Base-by-base conservation (phyloP, 2,797 vertebrate genomes). In the Cryptoprocta ferox region DNA sequence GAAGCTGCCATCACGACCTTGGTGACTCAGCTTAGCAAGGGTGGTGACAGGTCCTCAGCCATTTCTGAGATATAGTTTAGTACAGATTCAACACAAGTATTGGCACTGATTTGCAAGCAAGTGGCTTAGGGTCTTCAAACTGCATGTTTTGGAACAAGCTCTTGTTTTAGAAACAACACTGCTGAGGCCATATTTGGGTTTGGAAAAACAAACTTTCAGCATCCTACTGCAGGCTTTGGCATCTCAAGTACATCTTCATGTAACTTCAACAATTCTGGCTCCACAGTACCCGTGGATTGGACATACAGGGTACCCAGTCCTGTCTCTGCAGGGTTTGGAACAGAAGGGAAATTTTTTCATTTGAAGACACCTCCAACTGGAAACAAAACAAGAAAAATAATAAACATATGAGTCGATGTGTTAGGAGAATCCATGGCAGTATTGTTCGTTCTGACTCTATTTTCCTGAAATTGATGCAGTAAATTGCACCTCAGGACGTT, bases 141-240 rank as follows among this genome's bases (percentile, higher is more conserved):
- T 98, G 99, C 99, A 99, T 98, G 98, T 98, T 99, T 99, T 99
- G 99, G 99, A 99, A 99, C 98, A 98, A 99, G 99, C 97, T 99
- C 99, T 98, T 99, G 99, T 98, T 99, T 99, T 99, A 99, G 99
- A 99, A 99, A 99, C 97, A 98, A 97, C 18, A 56, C 53, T 56
- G 18, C 53, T 18, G 2, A 99, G 98, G 99, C 99, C 91, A 99
- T 99, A 75, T 99, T 99, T 98, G 99, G 98, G 98, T 99, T 99
- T 99, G 99, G 99, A 98, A 98, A 99, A 88, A 98, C 99, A 98
- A 99, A 98, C 99, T 99, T 97, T 99, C 99, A 97, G 99, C 99
- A 99, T 99, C 99, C 99, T 97, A 99, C 99, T 97, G 99, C 99
- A 99, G 99, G 99, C 91, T 99, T 99, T 98, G 99, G 99, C 97